Conservation (phyloP, 2,113 vertebrate species). For the Phasianus colchicus region DNA sequence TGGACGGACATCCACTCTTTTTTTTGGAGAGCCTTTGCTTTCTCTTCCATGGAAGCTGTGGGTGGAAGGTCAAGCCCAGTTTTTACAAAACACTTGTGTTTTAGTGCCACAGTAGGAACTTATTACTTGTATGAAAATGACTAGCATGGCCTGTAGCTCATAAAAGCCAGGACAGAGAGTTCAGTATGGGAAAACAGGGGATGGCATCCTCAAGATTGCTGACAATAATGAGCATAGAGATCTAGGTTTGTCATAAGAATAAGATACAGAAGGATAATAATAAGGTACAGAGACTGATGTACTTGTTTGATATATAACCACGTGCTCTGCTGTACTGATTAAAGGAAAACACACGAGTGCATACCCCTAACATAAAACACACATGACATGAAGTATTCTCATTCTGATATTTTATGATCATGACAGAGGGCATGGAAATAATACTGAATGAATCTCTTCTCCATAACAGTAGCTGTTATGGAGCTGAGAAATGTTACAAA, state of each 20-base stretch:
- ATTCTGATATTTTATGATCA: neutral
- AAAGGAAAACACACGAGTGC: neutral
- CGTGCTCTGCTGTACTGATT: neutral
- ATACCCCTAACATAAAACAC: neutral
- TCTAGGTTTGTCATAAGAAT: neutral
- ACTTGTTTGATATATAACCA: neutral
- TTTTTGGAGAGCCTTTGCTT: conserved; percentile 88
- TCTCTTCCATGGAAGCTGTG: conserved; percentile 90
- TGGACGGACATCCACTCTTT: conserved; percentile 84
- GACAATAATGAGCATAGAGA: neutral
- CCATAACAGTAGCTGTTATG: neutral
- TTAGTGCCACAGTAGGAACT: neutral
- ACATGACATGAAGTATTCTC: neutral
- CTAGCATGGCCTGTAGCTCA: neutral
- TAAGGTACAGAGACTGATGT: neutral
- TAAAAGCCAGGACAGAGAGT: neutral
- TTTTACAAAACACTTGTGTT: neutral
- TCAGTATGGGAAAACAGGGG: neutral
- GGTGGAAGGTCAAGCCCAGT: neutral
- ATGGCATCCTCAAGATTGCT: neutral
- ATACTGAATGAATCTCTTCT: neutral
- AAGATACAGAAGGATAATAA: neutral
- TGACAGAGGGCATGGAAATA: neutral
- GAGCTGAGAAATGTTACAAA: neutral
- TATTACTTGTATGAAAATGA: neutral